Evolutionary conservation across 2,113 vertebrate genomes (phyloP).

Genomic region (Toxotes chatareus): DNA sequence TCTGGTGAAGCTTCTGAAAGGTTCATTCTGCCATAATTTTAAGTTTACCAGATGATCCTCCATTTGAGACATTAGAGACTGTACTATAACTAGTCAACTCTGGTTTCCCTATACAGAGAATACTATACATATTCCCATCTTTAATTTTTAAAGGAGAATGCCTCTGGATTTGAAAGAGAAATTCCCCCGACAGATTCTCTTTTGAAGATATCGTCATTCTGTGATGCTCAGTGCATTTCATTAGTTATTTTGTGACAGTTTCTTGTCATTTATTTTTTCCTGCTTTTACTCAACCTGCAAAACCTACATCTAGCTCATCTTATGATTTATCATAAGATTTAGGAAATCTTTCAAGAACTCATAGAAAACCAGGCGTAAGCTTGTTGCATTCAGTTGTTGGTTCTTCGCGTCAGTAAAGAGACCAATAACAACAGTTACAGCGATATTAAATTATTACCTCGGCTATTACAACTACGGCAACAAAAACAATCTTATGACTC

Average conservation of each 20-base stretch:
- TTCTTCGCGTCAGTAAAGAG: neutral
- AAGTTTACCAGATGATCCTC: conserved; percentile 16
- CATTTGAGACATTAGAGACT: conserved; percentile 5
- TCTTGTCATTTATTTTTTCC: neutral
- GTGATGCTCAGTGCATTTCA: conserved; percentile 30
- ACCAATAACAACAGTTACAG: neutral
- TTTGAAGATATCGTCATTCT: conserved; percentile 1
- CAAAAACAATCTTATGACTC: neutral
- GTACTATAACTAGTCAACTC: neutral
- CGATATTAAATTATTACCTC: neutral
- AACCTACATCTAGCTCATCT: neutral
- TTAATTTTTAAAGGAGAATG: conserved; percentile 17
- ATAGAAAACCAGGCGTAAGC: neutral
- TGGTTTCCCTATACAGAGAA: neutral
- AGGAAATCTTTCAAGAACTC: neutral
- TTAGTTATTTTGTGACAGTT: conserved; percentile 11
- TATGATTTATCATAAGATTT: neutral
- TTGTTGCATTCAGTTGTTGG: neutral
- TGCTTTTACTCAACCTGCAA: neutral
- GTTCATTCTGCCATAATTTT: conserved; percentile 62
- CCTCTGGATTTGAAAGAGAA: conserved; percentile 18
- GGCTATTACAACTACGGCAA: neutral
- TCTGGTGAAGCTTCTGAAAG: conserved; percentile 66
- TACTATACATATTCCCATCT: neutral
- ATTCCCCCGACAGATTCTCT: neutral